Evolutionary conservation across 2,113 vertebrate genomes (phyloP).

Genomic region (Anas platyrhynchos): DNA sequence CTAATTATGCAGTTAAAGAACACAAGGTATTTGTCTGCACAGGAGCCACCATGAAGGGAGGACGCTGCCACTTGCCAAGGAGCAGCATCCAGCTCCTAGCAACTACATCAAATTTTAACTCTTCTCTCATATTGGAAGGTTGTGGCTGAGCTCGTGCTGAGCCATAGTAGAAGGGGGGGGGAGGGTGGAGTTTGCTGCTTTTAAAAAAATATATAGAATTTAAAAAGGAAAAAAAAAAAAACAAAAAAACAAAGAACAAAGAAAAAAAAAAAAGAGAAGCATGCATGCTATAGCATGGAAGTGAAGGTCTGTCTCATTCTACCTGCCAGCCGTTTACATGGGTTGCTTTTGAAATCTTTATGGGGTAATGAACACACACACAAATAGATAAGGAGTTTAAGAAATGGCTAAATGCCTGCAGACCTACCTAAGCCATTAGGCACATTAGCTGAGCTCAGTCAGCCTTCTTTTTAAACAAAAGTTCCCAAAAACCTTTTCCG

Average conservation of each 20-base stretch:
- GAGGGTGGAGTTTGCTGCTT: not conserved
- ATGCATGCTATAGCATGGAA: not conserved
- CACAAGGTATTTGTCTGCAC: not conserved
- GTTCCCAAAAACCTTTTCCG: not conserved
- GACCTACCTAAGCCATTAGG: not conserved
- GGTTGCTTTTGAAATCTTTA: not conserved
- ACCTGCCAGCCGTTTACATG: not conserved
- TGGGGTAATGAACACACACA: not conserved
- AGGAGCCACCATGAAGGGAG: not conserved
- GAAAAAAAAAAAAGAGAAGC: not conserved
- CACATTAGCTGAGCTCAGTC: not conserved
- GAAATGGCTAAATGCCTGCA: not conserved
- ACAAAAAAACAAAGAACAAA: too few species aligned
- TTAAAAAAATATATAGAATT: not conserved
- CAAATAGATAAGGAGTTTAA: not conserved
- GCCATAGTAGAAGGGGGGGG: not conserved
- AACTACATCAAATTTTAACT: not conserved
- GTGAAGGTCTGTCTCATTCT: not conserved
- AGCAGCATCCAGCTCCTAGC: not conserved
- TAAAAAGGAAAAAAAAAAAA: not conserved
- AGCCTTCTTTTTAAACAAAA: not conserved
- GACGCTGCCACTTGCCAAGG: not conserved
- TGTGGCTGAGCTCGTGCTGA: not conserved
- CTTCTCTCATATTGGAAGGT: not conserved
- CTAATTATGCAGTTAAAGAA: not conserved